Conservation (phyloP, 2,888 invertebrate genomes). For the Melinopterus prodromus region DNA sequence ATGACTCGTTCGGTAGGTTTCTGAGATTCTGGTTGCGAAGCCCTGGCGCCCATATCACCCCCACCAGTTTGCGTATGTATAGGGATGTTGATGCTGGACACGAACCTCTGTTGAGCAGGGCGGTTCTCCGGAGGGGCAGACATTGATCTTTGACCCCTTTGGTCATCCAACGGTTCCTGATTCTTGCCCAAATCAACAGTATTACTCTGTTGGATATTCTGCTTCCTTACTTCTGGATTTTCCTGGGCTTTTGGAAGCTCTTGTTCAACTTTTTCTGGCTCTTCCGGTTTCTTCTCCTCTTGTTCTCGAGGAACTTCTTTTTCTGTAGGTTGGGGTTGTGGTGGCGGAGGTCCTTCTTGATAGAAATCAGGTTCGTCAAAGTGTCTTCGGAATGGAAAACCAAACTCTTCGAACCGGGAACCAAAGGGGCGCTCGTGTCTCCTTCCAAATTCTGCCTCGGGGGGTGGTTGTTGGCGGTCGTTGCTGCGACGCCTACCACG, state of each 20-base stretch:
- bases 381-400: conserved; percentile 50
- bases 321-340: background rate
- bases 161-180: conserved; percentile 66
- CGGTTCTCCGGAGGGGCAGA: conserved; percentile 77
- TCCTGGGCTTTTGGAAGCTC: background rate
- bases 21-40: conserved; percentile 47
- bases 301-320: background rate
- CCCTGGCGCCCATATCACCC: conserved; percentile 29
- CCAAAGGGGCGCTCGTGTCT: conserved; percentile 61
- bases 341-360: conserved; percentile 15
- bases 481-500: conserved; percentile 59
- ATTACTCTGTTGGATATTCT: conserved; percentile 65
- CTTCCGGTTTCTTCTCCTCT: background rate
- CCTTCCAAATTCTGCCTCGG: conserved; percentile 63
- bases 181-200: conserved; percentile 81
- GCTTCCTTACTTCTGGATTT: background rate
- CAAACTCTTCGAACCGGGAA: conserved; percentile 54
- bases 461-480: conserved; percentile 55
- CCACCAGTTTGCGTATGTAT: conserved; percentile 42
- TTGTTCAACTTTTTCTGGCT: background rate
- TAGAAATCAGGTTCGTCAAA: conserved; percentile 40
- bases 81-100: conserved; percentile 57
- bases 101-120: conserved; percentile 50
- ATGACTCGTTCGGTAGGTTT: conserved; percentile 78
- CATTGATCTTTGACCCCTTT: conserved; percentile 75